Evolutionary conservation across 2,797 vertebrate genomes (phyloP).

Genomic region (Spheniscus humboldti): DNA sequence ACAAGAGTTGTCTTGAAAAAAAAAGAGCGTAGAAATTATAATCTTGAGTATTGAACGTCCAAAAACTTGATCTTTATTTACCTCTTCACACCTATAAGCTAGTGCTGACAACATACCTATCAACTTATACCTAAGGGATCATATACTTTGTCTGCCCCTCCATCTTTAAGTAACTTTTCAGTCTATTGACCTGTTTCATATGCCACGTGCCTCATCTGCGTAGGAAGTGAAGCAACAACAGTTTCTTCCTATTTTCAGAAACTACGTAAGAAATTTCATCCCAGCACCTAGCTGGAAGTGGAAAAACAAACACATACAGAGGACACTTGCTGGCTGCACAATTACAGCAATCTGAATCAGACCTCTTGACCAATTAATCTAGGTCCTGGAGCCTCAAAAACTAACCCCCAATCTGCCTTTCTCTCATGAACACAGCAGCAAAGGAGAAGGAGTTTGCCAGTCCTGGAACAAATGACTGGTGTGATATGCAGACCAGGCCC

Average conservation of each 20-base stretch:
- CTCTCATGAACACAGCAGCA: neutral
- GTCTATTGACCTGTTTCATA: neutral
- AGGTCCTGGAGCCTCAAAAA: neutral
- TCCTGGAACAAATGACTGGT: neutral
- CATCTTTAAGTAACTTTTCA: neutral
- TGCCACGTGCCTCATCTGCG: neutral
- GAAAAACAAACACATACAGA: neutral
- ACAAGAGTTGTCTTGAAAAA: neutral
- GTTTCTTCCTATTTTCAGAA: neutral
- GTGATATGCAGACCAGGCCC: neutral
- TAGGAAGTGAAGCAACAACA: neutral
- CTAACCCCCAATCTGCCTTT: neutral
- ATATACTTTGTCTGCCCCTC: neutral
- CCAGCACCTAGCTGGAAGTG: neutral
- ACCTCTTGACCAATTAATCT: neutral
- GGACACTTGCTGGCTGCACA: neutral
- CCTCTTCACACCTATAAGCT: neutral
- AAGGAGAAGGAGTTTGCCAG: neutral
- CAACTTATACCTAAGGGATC: neutral
- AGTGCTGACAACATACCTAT: neutral
- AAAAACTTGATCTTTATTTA: neutral
- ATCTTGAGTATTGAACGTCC: neutral
- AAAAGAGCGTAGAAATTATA: neutral
- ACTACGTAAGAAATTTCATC: neutral
- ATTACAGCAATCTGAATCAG: neutral